Evolutionary conservation across 2,797 vertebrate species (phyloP).

Genomic region (Tarsius wallacei): DNA sequence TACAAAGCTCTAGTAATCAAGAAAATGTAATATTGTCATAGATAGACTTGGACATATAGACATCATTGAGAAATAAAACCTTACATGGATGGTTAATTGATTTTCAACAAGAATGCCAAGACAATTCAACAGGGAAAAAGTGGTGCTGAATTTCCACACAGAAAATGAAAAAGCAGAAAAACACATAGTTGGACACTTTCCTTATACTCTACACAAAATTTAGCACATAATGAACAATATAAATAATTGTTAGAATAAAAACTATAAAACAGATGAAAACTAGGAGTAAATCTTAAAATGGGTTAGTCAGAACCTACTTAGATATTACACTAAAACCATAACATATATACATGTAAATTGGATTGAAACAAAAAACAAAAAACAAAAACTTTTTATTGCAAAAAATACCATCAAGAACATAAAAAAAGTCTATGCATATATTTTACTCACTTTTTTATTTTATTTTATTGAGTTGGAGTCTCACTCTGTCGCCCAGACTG

Average conservation of each 20-base stretch:
- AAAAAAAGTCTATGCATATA: background rate
- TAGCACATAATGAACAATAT: background rate
- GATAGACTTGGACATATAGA: background rate
- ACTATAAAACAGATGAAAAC: background rate
- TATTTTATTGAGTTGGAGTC: too few species aligned
- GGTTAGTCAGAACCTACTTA: background rate
- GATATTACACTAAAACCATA: background rate
- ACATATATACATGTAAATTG: background rate
- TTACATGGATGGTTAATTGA: background rate
- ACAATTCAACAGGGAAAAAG: background rate
- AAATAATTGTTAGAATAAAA: conserved; percentile 6
- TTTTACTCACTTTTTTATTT: too few species aligned
- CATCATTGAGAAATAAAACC: background rate
- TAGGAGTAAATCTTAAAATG: background rate
- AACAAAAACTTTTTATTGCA: background rate
- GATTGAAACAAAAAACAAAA: background rate
- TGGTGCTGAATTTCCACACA: background rate
- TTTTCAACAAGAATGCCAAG: background rate
- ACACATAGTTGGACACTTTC: background rate
- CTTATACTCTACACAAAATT: background rate
- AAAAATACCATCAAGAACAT: background rate
- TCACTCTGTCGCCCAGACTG: too few species aligned
- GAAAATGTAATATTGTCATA: background rate
- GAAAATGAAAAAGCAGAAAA: background rate
- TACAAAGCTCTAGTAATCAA: background rate